Percentiles rank a stretch among this genome's conserved stretches.
phyloP scores from a whole-genome alignment of 2,888 invertebrate genomes.

The Aspidiotus destructor region DNA sequence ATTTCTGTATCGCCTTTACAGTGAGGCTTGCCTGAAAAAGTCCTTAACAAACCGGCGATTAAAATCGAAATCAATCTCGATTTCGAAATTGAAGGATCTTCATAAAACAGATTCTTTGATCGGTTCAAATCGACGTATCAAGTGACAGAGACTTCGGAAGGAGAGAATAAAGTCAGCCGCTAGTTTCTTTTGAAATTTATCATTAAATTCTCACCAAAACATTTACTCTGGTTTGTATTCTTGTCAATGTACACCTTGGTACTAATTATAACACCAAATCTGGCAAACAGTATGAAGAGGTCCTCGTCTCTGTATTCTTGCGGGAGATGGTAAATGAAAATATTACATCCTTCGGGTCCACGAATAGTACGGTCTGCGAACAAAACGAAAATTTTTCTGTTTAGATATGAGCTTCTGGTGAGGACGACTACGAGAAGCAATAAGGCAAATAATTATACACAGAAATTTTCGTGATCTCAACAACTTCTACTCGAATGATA shows the following conservation, averaged over 20 bases:
- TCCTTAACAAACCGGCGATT: too few species aligned
- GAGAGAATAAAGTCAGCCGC: too few species aligned
- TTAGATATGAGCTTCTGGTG: not conserved
- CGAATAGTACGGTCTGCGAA: conserved; percentile 81
- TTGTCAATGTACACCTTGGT: conserved; percentile 99
- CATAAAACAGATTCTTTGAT: too few species aligned
- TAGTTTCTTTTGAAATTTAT: not conserved
- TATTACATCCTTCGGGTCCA: conserved; percentile 99
- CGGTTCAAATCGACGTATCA: too few species aligned
- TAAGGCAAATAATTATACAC: not conserved
- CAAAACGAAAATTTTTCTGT: conserved; percentile 4
- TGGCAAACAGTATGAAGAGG: conserved; percentile 99
- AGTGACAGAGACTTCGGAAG: too few species aligned
- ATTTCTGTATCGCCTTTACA: too few species aligned
- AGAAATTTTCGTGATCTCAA: not conserved
- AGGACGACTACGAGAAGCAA: not conserved
- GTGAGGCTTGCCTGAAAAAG: too few species aligned
- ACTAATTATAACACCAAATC: conserved; percentile 98
- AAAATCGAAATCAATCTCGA: too few species aligned
- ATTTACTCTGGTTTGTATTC: conserved; percentile 99
- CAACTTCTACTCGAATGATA: too few species aligned
- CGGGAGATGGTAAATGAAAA: conserved; percentile 99
- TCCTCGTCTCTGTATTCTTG: conserved; percentile 99
- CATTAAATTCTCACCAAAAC: conserved; percentile 71
- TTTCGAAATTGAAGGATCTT: too few species aligned